Conservation (phyloP, 2,888 invertebrate genomes). For the Listrodromus nycthemerus region DNA sequence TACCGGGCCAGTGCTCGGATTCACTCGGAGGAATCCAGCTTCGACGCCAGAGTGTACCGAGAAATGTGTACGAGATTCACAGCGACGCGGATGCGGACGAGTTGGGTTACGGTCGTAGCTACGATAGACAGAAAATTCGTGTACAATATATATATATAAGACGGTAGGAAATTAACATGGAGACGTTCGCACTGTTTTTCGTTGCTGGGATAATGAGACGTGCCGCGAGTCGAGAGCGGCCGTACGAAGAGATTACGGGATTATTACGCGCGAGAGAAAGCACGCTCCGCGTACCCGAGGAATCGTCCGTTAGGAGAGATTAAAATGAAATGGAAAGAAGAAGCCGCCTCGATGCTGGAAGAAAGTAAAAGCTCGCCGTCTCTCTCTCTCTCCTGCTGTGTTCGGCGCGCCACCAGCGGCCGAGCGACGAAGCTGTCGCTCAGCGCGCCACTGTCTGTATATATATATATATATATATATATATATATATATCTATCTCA, state of each 20-base stretch:
- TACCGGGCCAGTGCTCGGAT: conserved; percentile 9
- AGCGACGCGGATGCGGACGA: background rate
- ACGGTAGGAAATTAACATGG: background rate
- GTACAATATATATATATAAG: background rate
- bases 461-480: no score
- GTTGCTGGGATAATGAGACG: conserved; percentile 27
- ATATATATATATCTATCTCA: conserved; percentile 10
- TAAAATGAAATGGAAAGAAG: conserved; percentile 66
- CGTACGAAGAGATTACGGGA: conserved; percentile 59
- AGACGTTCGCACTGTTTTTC: no score
- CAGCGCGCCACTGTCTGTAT: conserved; percentile 25
- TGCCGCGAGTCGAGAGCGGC: conserved; percentile 1
- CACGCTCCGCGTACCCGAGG: conserved; percentile 23
- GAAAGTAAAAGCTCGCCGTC: conserved; percentile 62
- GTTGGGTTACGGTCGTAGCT: background rate
- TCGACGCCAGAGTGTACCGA: background rate
- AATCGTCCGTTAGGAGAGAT: conserved; percentile 63
- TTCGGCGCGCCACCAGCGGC: conserved; percentile 15
- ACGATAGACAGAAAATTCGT: background rate
- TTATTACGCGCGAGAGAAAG: conserved; percentile 64
- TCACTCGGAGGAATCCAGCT: background rate
- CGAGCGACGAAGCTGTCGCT: background rate
- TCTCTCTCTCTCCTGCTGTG: conserved; percentile 4
- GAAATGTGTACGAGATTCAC: background rate
- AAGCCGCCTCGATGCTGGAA: conserved; percentile 24